phyloP scores from a whole-genome alignment of 1,140 invertebrate species.

The Eumaeus atala region DNA sequence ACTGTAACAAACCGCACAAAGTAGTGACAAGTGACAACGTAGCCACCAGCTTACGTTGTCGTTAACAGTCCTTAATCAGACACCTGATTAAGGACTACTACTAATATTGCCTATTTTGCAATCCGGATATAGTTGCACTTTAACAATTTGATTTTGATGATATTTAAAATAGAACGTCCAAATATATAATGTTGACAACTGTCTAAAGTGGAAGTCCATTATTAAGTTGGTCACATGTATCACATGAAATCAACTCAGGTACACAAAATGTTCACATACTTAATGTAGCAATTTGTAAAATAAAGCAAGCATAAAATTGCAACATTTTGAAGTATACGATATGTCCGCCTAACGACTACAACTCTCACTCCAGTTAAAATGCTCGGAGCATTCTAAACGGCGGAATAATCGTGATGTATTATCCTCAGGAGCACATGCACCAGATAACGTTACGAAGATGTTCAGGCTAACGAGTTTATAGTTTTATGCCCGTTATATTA shows the following conservation, averaged over 20 bases:
- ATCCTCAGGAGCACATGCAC: slow-evolving; percentile 34
- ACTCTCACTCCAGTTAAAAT: slow-evolving; percentile 31
- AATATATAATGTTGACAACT: too few species aligned
- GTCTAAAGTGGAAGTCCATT: too few species aligned
- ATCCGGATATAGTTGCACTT: too few species aligned
- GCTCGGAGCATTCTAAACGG: slow-evolving; percentile 49
- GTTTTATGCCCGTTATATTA: slow-evolving; percentile 16
- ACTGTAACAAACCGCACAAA: too few species aligned
- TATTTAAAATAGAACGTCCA: too few species aligned
- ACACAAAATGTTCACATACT: neutral
- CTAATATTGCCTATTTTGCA: too few species aligned
- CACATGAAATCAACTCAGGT: neutral
- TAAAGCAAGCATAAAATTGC: slow-evolving; percentile 11
- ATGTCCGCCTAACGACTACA: slow-evolving; percentile 48
- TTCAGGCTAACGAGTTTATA: slow-evolving; percentile 29
- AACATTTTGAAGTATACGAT: slow-evolving; percentile 23
- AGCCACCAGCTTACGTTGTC: too few species aligned
- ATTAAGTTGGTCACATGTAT: neutral
- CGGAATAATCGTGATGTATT: slow-evolving; percentile 57
- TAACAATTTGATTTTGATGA: too few species aligned
- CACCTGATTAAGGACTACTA: too few species aligned
- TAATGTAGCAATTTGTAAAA: slow-evolving; percentile 7
- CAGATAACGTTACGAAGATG: slow-evolving; percentile 35
- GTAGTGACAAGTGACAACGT: too few species aligned
- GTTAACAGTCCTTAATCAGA: too few species aligned